Percentiles rank a stretch among this genome's conserved stretches.
These are phyloP conservation scores for Chamaea fasciata DNA, from an alignment of 2,113 vertebrate species.

Conservation along the genomic window DNA sequence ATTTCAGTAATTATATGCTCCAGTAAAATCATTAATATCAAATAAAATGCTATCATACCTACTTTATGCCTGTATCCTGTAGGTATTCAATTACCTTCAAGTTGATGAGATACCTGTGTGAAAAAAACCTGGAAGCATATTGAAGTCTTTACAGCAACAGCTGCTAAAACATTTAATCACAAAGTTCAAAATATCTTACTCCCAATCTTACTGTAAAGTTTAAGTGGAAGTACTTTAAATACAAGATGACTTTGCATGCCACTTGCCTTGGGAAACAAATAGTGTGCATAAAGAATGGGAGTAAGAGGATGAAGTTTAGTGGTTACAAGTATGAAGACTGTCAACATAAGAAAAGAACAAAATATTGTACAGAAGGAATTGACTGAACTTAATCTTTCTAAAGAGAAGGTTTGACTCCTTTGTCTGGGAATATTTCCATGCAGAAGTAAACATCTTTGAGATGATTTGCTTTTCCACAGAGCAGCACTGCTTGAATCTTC, in stretches of 20 bases:
- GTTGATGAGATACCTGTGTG: background rate
- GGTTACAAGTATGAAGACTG: background rate
- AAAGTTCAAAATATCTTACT: background rate
- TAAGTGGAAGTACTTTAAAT: background rate
- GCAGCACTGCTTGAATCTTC: background rate
- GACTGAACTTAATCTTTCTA: background rate
- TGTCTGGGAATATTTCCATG: background rate
- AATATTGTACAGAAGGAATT: background rate
- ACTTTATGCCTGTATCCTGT: background rate
- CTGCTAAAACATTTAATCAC: background rate
- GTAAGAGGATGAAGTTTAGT: background rate
- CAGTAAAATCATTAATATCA: slow-evolving; percentile 14
- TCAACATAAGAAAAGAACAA: background rate
- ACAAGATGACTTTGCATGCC: background rate
- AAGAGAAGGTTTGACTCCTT: background rate
- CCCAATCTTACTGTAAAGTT: background rate
- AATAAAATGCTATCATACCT: background rate
- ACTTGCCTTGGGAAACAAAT: background rate
- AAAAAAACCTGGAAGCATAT: background rate
- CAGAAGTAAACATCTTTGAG: background rate
- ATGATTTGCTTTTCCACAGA: background rate
- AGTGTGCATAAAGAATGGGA: background rate
- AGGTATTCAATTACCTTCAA: background rate
- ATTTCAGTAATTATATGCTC: background rate
- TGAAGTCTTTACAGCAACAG: background rate